A percentile compares a stretch with the other conserved stretches of the same genome.
phyloP scores from a whole-genome alignment of 2,797 vertebrate species.

The Muscicapa striata region DNA sequence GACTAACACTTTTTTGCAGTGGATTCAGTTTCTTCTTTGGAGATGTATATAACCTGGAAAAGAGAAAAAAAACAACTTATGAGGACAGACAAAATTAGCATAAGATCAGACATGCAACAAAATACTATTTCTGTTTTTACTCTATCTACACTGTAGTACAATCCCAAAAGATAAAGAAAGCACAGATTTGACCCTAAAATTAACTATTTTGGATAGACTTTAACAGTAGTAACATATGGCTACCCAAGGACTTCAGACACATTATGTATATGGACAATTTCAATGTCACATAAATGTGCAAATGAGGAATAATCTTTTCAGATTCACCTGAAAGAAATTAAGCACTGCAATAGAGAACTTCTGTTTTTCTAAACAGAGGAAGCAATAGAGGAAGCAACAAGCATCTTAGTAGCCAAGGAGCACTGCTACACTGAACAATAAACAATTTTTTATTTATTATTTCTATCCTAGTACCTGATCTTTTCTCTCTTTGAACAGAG shows the following conservation, averaged over 20 bases:
- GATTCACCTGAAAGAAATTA: background rate
- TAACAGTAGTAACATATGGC: background rate
- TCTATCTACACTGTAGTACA: background rate
- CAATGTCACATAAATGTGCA: background rate
- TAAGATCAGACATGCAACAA: background rate
- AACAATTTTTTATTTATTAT: background rate
- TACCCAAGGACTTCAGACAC: background rate
- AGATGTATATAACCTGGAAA: slow-evolving; percentile 89
- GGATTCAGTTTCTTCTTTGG: slow-evolving; percentile 91
- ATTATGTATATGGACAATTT: background rate
- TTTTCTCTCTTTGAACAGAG: background rate
- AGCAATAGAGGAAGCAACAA: background rate
- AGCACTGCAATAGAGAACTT: background rate
- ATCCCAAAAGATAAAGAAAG: background rate
- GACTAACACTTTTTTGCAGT: slow-evolving; percentile 89
- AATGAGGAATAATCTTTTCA: background rate
- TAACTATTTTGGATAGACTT: background rate
- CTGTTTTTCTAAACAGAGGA: background rate
- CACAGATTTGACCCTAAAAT: background rate
- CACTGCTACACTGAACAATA: background rate
- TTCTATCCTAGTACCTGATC: background rate
- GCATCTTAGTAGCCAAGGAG: background rate
- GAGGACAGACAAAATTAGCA: background rate
- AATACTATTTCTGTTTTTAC: background rate
- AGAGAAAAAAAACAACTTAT: background rate